Conservation (phyloP, 37 sponge, comb jelly and placozoan genomes). For the Ianthella basta region DNA sequence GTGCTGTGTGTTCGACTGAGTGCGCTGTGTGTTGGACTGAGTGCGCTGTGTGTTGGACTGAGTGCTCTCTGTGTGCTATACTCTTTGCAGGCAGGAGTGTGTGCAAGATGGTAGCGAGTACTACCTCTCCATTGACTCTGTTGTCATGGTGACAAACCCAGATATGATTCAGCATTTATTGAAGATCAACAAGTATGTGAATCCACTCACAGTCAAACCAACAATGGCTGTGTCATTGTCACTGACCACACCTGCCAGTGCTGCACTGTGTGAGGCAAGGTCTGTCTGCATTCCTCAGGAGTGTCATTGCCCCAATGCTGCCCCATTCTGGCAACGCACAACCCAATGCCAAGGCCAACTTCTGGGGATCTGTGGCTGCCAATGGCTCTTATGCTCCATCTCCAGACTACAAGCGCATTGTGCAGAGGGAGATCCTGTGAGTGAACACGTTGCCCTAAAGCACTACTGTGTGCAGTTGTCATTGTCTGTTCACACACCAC, state of each 20-base stretch:
- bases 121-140: constrained; percentile 75
- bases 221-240: too few species aligned
- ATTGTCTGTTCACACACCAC: too few species aligned
- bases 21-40: too few species aligned
- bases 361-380: constrained; percentile 87
- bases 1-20: too few species aligned
- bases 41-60: too few species aligned
- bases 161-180: constrained; percentile 67
- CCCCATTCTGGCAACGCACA: constrained; percentile 33
- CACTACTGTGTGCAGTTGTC: too few species aligned
- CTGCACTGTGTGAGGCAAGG: too few species aligned
- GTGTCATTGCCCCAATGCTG: constrained; percentile 69
- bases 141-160: constrained; percentile 66
- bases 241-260: too few species aligned
- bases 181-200: constrained; percentile 62
- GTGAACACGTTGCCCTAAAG: too few species aligned
- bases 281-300: constrained; percentile 17
- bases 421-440: constrained; percentile 56
- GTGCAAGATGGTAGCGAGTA: constrained; percentile 59
- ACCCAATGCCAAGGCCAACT: constrained; percentile 82
- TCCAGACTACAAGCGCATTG: constrained; percentile 76
- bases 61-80: too few species aligned
- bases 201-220: too few species aligned
- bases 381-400: constrained; percentile 92
- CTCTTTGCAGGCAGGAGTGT: constrained; percentile 53